Base-by-base conservation (phyloP, 2,113 vertebrate genomes). In the Cyprinodon variegatus region DNA sequence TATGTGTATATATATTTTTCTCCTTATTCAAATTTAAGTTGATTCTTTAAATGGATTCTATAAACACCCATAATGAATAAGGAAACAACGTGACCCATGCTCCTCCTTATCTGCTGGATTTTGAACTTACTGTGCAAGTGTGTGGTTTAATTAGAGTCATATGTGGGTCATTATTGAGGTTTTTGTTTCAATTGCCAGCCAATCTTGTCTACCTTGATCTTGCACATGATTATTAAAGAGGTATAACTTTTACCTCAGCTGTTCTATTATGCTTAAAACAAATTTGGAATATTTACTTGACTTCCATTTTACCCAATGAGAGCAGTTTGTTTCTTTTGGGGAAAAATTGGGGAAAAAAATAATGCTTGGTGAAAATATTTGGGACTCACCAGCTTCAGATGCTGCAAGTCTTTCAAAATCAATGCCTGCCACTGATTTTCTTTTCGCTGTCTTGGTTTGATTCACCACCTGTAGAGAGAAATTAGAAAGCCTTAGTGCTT, bases 341-440 rank as follows among this genome's bases (percentile, higher is more conserved):
- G 50, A 9, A n/a, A 57, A 57, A 57, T 20, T 10, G 20, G 20
- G 50, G 29, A 29, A 29, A 29, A 29, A 29, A 29, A 57, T n/a
- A n/a, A 20, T 9, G 20, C 50, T 9, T n/a, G 60, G 11, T 36
- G 7, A 69, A 36, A 45, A 15, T 36, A 3, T 39, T 10, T 46
- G 4, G 10, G 60, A 91, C 91, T 90, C 80, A 94, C 94, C 91
- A 37, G 74, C 68, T 72, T 82, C 64, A 77, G 65, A 70, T 38
- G 65, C 20, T 8, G 67, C 83, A 40, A 82, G 46, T 72, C 71
- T 83, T 82, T 93, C 92, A 83, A 89, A 86, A 75, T 88, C 83
- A 50, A 91, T 70, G 2, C 88, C 93, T 4, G 88, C 90, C 15
- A 85, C 74, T 39, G 91, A 92, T 87, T 82, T 93, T 62, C 88